Evolutionary conservation across 2,888 invertebrate genomes (phyloP).

Genomic region (Penaeus monodon): DNA sequence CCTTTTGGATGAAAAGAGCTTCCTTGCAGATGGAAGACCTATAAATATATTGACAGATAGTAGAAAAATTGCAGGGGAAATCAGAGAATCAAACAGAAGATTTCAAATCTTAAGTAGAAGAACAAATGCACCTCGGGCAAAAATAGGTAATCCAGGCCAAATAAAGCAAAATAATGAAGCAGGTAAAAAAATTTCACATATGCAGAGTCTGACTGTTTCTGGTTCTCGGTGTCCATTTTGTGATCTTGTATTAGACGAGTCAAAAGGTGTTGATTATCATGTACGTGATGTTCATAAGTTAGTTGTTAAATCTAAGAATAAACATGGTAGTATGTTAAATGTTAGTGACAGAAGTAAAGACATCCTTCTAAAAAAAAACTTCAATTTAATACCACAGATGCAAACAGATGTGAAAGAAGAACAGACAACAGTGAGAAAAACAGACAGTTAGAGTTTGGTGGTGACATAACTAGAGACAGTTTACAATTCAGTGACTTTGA

Average conservation of each 20-base stretch:
- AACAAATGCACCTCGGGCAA: not conserved
- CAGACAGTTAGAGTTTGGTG: not conserved
- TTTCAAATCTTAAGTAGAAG: not conserved
- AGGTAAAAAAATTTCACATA: not conserved
- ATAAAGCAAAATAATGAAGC: not conserved
- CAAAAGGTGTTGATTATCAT: conserved; percentile 22
- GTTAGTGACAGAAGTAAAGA: not conserved
- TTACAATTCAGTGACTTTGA: not conserved
- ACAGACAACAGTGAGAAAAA: no score
- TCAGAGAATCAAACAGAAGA: not conserved
- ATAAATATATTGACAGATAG: conserved; percentile 29
- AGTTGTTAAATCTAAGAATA: not conserved
- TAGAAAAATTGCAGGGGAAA: not conserved
- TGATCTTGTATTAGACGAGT: conserved; percentile 10
- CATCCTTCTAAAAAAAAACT: conserved; percentile 51
- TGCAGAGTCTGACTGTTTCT: no score
- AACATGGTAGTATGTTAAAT: not conserved
- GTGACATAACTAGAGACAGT: not conserved
- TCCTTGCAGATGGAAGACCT: conserved; percentile 37
- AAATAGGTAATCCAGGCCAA: not conserved
- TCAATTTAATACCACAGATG: conserved; percentile 26
- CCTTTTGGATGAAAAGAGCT: conserved; percentile 45
- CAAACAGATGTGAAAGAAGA: not conserved
- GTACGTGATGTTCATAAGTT: conserved; percentile 24
- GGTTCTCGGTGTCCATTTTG: conserved; percentile 40